Base-by-base conservation (phyloP, 23 tunicate genomes). In the Trididemnum nubilum region DNA sequence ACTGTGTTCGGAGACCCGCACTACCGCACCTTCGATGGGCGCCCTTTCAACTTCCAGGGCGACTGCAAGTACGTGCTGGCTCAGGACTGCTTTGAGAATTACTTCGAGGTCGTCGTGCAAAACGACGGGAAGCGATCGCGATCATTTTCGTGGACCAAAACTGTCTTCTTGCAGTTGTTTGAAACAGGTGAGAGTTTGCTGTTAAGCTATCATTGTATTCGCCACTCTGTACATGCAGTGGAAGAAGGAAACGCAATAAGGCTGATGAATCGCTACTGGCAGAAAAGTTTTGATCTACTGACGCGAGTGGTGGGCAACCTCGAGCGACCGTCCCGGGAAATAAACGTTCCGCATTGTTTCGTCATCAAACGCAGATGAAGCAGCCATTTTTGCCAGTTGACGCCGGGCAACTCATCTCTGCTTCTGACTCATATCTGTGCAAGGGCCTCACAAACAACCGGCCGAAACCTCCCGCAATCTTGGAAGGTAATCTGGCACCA, bases 1-100 rank as follows among this genome's bases (percentile, higher is more conserved):
- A 78, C 89, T 0, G 98, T 93, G 34, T 93, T 87, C 61, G 98
- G 98, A 4, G 98, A 93, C 49, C 98, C 98, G 0, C 98, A 93
- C 35, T 93, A 93, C 80, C 36, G 87, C 34, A 93, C 98, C 1
- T 93, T 93, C 78, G 98, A 93, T 72, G 93, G 93, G 12, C 79
- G 93, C 12, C 89, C 90, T 1, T 93, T 87, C 69, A 93, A 82
- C 75, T 93, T 60, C 35, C 98, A 93, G 36, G 98, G 98, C 31
- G 92, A 84, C 59, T 93, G 98, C 73, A 80, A 73, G 24, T 93
- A 93, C 50, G 71, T 93, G 50, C 44, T 93, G 32, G 49, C 89
- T 21, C 72, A 77, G 49, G 98, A 93, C 60, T 93, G 98, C 86
- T 15, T 34, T 50, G 76, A 49, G 1, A 40, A 29, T 21, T 67